These are phyloP conservation scores for Heliocidaris erythrogramma DNA, from an alignment of 35 echinoderm and acorn worm genomes.

Conservation along the genomic window DNA sequence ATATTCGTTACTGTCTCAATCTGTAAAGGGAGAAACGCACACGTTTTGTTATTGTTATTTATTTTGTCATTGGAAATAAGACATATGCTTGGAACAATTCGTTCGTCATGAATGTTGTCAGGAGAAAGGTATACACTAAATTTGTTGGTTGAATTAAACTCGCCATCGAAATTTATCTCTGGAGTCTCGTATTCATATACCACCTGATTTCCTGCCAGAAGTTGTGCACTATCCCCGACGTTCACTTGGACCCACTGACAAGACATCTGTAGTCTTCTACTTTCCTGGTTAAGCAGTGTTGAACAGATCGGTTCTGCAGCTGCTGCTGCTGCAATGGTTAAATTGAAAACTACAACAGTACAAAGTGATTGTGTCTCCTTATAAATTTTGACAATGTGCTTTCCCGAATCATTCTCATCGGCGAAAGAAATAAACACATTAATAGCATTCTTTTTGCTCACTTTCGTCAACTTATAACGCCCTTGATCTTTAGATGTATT, in stretches of 20 bases:
- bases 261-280: neutral
- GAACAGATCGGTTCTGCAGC: neutral
- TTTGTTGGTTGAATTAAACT: neutral
- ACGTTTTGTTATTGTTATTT: neutral
- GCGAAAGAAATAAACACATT: neutral
- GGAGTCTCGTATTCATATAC: neutral
- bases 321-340: neutral
- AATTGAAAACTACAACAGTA: neutral
- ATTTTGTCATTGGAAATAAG: neutral
- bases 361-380: neutral
- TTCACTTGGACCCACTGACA: neutral
- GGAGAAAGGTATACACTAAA: neutral
- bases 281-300: neutral
- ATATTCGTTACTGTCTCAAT: no score
- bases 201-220: neutral
- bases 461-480: neutral
- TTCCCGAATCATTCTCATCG: neutral
- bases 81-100: neutral
- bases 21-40: neutral
- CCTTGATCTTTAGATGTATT: neutral
- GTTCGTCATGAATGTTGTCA: neutral
- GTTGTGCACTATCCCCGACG: neutral
- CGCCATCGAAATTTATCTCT: neutral
- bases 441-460: neutral
- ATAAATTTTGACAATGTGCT: neutral